A percentile compares a stretch with the other conserved stretches of the same genome.
phyloP scores from a whole-genome alignment of 2,888 invertebrate species.

The Aphrophora alni region DNA sequence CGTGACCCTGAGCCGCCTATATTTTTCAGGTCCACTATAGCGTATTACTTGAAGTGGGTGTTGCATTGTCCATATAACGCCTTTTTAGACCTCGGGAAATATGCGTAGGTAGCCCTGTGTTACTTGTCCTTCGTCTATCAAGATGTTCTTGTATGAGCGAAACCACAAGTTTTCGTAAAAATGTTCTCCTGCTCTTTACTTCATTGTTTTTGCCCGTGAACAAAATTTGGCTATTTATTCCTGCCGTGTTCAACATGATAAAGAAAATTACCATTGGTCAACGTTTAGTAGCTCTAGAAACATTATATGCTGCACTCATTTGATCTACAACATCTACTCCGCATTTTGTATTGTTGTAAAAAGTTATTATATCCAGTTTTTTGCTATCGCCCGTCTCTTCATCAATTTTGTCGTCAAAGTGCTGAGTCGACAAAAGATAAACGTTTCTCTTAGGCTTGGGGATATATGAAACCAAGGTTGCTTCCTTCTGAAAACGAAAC shows the following conservation, averaged over 20 bases:
- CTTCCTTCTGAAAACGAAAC: constrained; percentile 7
- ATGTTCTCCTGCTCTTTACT: not conserved
- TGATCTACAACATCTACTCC: constrained; percentile 7
- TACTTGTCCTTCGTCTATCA: not conserved
- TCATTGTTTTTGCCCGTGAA: not conserved
- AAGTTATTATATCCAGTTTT: constrained; percentile 10
- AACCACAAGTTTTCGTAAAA: not conserved
- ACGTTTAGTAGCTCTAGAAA: constrained; percentile 7
- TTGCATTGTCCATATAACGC: not conserved
- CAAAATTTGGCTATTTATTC: not conserved
- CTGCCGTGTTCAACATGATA: not conserved
- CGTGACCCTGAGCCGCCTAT: too few species aligned
- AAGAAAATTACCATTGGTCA: constrained; percentile 9
- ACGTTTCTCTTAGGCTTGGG: not conserved
- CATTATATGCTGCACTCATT: constrained; percentile 3
- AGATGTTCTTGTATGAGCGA: not conserved
- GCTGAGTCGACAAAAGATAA: not conserved
- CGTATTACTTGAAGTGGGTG: too few species aligned
- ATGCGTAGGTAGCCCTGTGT: not conserved
- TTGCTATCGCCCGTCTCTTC: constrained; percentile 2
- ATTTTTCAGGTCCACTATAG: too few species aligned
- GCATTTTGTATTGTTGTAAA: constrained; percentile 3
- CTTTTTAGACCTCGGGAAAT: not conserved
- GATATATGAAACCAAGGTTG: not conserved
- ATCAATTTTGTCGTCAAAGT: constrained; percentile 11